These are phyloP conservation scores for Drosophila meridiana DNA, from an alignment of 2,888 invertebrate genomes.

Conservation along the genomic window DNA sequence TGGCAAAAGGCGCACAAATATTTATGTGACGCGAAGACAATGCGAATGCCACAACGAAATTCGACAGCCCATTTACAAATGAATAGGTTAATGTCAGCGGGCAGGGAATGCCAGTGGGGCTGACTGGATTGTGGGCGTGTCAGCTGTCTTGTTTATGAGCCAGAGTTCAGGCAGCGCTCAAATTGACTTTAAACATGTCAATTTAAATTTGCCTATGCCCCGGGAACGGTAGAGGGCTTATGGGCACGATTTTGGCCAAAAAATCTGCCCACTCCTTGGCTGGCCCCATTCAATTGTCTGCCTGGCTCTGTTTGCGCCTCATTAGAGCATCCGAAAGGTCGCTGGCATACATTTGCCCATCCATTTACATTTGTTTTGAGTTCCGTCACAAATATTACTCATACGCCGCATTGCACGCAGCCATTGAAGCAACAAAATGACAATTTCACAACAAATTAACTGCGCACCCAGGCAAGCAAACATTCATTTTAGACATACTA, in stretches of 20 bases:
- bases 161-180: constrained; percentile 58
- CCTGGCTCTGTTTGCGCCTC: constrained; percentile 55
- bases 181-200: constrained; percentile 79
- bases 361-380: constrained; percentile 42
- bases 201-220: constrained; percentile 54
- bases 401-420: constrained; percentile 74
- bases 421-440: constrained; percentile 77
- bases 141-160: constrained; percentile 64
- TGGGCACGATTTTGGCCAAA: neutral
- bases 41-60: constrained; percentile 56
- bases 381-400: constrained; percentile 64
- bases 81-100: constrained; percentile 74
- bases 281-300: constrained; percentile 15
- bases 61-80: constrained; percentile 80
- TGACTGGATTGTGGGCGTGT: constrained; percentile 20
- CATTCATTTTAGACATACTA: constrained; percentile 49
- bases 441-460: constrained; percentile 81
- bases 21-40: constrained; percentile 72
- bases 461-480: constrained; percentile 66
- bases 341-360: constrained; percentile 23
- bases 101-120: constrained; percentile 2
- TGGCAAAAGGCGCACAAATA: constrained; percentile 78
- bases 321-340: constrained; percentile 63
- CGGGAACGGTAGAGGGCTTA: neutral
- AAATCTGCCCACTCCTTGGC: neutral